Percentiles rank a stretch among this genome's conserved stretches.
Evolutionary conservation across 2,888 invertebrate species (phyloP).

Genomic region (Perizoma flavofasciatum): DNA sequence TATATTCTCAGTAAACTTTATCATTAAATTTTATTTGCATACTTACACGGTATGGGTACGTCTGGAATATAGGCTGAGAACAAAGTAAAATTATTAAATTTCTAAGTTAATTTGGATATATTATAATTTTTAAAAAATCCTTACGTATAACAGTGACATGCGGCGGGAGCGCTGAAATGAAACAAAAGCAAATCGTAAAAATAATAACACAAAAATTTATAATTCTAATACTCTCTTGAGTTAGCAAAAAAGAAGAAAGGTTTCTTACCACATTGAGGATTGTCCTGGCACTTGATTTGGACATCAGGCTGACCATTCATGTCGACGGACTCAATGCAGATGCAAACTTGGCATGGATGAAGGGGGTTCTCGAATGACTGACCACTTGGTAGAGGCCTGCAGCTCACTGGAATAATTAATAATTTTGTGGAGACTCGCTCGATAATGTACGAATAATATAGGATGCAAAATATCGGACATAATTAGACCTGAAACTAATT

Average conservation of each 20-base stretch:
- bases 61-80: slow-evolving; percentile 20
- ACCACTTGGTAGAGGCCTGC: slow-evolving; percentile 30
- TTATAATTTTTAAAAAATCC: slow-evolving; percentile 9
- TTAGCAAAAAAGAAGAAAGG: no score
- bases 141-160: slow-evolving; percentile 24
- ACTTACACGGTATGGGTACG: slow-evolving; percentile 21
- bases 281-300: slow-evolving; percentile 29
- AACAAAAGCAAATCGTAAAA: no score
- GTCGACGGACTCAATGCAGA: slow-evolving; percentile 27
- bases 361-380: slow-evolving; percentile 32
- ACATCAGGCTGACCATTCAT: slow-evolving; percentile 28
- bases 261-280: slow-evolving; percentile 24
- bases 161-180: slow-evolving; percentile 29
- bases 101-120: not conserved
- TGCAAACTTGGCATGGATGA: slow-evolving; percentile 30
- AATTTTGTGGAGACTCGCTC: no score
- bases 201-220: no score
- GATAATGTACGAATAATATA: no score
- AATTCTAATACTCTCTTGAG: no score
- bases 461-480: no score
- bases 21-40: not conserved
- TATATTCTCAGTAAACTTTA: no score
- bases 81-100: not conserved
- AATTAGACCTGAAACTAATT: no score
- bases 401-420: slow-evolving; percentile 22